Evolutionary conservation across 1,140 invertebrate species (phyloP).

Genomic region (Drosophila pruinosa): DNA sequence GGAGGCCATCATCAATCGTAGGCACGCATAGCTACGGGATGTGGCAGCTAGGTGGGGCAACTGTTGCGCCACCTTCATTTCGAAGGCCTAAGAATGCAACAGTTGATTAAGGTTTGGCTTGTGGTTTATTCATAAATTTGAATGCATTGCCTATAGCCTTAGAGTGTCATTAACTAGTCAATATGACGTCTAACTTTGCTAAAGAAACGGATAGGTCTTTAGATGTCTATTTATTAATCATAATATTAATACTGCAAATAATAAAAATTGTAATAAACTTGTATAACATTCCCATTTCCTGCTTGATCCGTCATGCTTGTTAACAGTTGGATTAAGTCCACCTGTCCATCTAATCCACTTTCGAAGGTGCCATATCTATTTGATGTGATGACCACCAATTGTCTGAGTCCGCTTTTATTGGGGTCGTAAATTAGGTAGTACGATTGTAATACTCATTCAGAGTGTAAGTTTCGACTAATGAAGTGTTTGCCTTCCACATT

Average conservation of each 20-base stretch:
- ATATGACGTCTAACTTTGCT: background rate
- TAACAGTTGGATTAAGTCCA: background rate
- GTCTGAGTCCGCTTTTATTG: background rate
- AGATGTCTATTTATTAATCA: background rate
- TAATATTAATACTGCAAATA: background rate
- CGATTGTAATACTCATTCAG: background rate
- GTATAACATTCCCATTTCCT: background rate
- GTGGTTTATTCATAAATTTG: background rate
- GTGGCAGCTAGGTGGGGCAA: constrained; percentile 8
- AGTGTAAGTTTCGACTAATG: background rate
- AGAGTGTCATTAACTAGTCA: background rate
- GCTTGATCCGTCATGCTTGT: background rate
- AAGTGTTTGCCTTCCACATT: background rate
- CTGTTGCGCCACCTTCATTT: constrained; percentile 33
- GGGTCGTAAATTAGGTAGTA: background rate
- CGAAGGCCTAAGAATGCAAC: constrained; percentile 23
- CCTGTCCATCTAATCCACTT: background rate
- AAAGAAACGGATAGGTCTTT: no score
- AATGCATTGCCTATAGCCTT: background rate
- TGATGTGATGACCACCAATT: background rate
- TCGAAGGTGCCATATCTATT: background rate
- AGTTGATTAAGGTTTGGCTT: constrained; percentile 17
- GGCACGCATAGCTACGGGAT: constrained; percentile 19
- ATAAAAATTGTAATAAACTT: background rate
- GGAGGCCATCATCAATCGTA: constrained; percentile 27